These are phyloP conservation scores for Epizoanthus scotinus DNA, from an alignment of 92 coral and sea anemone species.

Conservation along the genomic window DNA sequence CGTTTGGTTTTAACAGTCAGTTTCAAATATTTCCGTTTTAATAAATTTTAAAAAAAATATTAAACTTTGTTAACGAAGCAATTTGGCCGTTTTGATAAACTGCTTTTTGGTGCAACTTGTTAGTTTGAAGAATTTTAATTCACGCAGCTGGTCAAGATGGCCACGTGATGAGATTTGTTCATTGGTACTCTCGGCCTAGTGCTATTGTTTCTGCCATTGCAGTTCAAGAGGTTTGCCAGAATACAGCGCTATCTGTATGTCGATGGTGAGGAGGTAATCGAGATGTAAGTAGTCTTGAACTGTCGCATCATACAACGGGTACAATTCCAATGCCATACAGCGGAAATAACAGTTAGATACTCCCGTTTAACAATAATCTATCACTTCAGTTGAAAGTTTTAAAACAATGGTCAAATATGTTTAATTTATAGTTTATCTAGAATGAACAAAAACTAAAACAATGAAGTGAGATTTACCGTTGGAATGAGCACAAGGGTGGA, in stretches of 20 bases:
- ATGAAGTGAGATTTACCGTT: neutral
- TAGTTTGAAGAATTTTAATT: too few species aligned
- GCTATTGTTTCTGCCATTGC: neutral
- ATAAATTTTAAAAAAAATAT: neutral
- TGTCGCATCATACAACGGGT: too few species aligned
- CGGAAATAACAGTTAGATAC: too few species aligned
- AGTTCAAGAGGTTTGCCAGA: constrained; percentile 83
- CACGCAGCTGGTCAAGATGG: neutral
- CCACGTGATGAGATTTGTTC: neutral
- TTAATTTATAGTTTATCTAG: too few species aligned
- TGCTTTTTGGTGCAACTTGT: too few species aligned
- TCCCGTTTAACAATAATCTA: too few species aligned
- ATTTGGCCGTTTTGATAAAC: neutral
- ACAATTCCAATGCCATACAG: neutral
- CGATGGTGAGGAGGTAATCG: constrained; percentile 62
- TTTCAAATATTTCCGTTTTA: too few species aligned
- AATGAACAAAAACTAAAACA: too few species aligned
- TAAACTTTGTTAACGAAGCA: neutral
- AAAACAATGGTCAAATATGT: too few species aligned
- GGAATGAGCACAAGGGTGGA: neutral
- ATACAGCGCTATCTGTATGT: constrained; percentile 81
- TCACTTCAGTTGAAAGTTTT: too few species aligned
- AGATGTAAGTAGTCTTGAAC: constrained; percentile 64
- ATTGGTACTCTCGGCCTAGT: too few species aligned
- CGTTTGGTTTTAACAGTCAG: too few species aligned